phyloP scores from a whole-genome alignment of 2,797 vertebrate species.

The Gymnoscopelus braueri region DNA sequence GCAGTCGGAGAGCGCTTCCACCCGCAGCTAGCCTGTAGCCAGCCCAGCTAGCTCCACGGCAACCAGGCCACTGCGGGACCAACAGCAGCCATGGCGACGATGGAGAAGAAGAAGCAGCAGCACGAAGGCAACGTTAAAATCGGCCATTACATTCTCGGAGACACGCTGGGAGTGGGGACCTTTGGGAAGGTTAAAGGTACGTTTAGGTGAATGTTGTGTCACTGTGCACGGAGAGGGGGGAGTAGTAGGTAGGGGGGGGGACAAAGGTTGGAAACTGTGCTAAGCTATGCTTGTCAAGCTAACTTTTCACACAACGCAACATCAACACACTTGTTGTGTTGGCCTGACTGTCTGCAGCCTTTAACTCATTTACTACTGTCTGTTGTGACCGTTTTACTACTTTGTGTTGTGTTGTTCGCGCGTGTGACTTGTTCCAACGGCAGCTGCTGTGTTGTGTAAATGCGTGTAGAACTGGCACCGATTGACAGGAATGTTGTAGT shows the following conservation, averaged over 20 bases:
- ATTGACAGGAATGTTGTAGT: too few species aligned
- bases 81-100: constrained; percentile 87
- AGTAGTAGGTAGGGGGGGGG: constrained; percentile 52
- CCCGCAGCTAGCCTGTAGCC: constrained; percentile 21
- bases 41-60: constrained; percentile 53
- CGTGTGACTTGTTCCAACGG: neutral
- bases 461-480: too few species aligned
- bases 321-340: constrained; percentile 52
- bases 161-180: constrained; percentile 95
- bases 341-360: constrained; percentile 24
- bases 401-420: neutral
- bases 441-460: too few species aligned
- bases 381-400: too few species aligned
- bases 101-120: constrained; percentile 93
- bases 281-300: constrained; percentile 46
- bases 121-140: constrained; percentile 97
- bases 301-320: constrained; percentile 48
- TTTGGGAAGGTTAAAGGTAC: constrained; percentile 97
- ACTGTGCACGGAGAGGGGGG: constrained; percentile 24
- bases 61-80: constrained; percentile 86
- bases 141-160: constrained; percentile 94
- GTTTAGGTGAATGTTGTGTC: constrained; percentile 32
- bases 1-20: constrained; percentile 45
- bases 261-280: constrained; percentile 9
- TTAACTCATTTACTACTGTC: too few species aligned